These are phyloP conservation scores for Malacosoma neustria DNA, from an alignment of 2,888 invertebrate species.

Conservation along the genomic window DNA sequence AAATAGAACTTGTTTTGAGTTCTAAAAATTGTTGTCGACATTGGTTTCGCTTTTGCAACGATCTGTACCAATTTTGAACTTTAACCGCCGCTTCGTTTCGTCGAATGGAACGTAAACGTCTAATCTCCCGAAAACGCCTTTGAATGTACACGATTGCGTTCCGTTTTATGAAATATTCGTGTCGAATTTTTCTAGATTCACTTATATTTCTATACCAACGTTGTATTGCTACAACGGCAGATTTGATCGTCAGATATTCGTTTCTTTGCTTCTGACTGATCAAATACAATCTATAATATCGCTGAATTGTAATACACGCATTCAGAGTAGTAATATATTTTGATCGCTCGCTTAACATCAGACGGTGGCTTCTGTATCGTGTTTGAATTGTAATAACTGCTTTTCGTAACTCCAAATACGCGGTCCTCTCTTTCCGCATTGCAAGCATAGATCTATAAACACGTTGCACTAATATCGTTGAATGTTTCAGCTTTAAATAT, in stretches of 20 bases:
- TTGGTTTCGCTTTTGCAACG: conserved; percentile 26
- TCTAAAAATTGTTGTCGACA: conserved; percentile 32
- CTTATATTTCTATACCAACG: conserved; percentile 35
- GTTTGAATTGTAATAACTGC: conserved; percentile 32
- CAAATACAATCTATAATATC: conserved; percentile 31
- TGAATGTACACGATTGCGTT: conserved; percentile 41
- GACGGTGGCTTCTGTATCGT: conserved; percentile 45
- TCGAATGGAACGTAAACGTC: conserved; percentile 19
- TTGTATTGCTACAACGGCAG: conserved; percentile 49
- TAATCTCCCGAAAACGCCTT: conserved; percentile 37
- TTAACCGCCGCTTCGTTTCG: conserved; percentile 30
- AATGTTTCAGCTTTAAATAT: conserved; percentile 34
- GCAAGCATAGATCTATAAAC: conserved; percentile 38
- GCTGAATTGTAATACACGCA: conserved; percentile 56
- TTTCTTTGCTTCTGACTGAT: conserved; percentile 30
- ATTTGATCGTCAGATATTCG: conserved; percentile 33
- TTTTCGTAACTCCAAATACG: conserved; percentile 27
- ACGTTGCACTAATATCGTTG: conserved; percentile 33
- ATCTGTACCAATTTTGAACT: conserved; percentile 55
- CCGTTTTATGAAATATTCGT: conserved; percentile 31
- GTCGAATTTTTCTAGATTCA: conserved; percentile 25
- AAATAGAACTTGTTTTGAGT: conserved; percentile 30
- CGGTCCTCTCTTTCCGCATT: conserved; percentile 31
- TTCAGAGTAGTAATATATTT: conserved; percentile 38
- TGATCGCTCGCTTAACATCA: conserved; percentile 39